These are phyloP conservation scores for Hymenochirus boettgeri DNA, from an alignment of 2,113 vertebrate species.

Conservation along the genomic window DNA sequence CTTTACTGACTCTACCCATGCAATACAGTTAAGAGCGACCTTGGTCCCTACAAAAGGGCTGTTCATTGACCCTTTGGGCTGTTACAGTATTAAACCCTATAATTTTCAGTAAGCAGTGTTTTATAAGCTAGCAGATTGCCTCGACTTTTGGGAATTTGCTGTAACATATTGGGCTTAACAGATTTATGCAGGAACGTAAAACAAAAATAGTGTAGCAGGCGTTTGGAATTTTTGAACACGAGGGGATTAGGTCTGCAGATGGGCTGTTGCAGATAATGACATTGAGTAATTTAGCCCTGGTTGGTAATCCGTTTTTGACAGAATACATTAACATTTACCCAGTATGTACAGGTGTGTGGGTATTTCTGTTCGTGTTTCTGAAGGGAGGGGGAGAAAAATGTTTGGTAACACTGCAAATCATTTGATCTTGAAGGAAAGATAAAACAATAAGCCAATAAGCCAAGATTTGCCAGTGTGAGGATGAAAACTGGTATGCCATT, in stretches of 20 bases:
- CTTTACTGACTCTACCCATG: conserved; percentile 18
- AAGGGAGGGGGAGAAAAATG: conserved; percentile 23
- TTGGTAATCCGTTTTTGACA: conserved; percentile 64
- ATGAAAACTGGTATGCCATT: too few relatives aligned
- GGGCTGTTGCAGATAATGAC: conserved; percentile 57
- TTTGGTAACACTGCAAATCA: conserved; percentile 13
- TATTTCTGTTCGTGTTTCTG: conserved; percentile 8
- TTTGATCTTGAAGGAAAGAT: conserved; percentile 32
- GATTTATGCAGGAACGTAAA: conserved; percentile 70
- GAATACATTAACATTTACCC: conserved; percentile 66
- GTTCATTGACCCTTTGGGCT: conserved; percentile 51
- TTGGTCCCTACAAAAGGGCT: conserved; percentile 48
- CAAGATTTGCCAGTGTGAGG: too few relatives aligned
- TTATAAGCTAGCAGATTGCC: conserved; percentile 69
- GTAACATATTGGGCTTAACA: conserved; percentile 64
- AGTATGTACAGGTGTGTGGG: conserved; percentile 53
- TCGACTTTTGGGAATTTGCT: conserved; percentile 65
- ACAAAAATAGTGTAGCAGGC: conserved; percentile 66
- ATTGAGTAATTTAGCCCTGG: conserved; percentile 61
- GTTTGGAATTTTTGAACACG: conserved; percentile 51
- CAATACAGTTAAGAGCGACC: conserved; percentile 13
- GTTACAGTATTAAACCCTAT: conserved; percentile 61
- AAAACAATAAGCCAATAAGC: too few relatives aligned
- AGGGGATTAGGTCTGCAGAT: conserved; percentile 64
- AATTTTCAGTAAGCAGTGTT: conserved; percentile 63